phyloP scores from a whole-genome alignment of 2,113 vertebrate species.

The Telmatochromis brichardi region DNA sequence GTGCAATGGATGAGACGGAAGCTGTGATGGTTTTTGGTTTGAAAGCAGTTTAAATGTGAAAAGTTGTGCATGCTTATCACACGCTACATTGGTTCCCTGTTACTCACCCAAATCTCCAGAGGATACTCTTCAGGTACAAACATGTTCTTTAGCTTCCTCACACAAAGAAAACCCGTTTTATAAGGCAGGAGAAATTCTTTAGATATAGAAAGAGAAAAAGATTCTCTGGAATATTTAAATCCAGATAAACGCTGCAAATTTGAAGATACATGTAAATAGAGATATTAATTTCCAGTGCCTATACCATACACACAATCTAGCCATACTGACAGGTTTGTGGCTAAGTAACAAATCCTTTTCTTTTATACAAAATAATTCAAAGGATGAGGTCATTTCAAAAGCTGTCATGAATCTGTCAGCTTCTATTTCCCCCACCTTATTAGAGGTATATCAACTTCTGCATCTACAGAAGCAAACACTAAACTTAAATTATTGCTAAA shows the following conservation, averaged over 20 bases:
- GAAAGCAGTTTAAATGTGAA: not conserved
- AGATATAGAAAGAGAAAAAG: not conserved
- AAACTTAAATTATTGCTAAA: not conserved
- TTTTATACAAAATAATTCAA: not conserved
- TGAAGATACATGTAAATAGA: not conserved
- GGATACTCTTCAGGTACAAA: not conserved
- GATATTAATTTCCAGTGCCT: not conserved
- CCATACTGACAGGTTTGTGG: not conserved
- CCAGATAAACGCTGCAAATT: conserved; percentile 6
- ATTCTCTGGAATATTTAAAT: not conserved
- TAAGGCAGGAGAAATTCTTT: conserved; percentile 40
- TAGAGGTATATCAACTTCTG: not conserved
- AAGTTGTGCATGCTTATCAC: not conserved
- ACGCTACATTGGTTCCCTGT: not conserved
- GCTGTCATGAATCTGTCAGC: not conserved
- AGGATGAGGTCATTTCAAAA: not conserved
- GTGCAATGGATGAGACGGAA: not conserved
- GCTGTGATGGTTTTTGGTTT: conserved; percentile 6
- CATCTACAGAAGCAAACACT: not conserved
- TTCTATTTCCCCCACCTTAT: not conserved
- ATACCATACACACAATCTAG: not conserved
- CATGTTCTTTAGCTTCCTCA: not conserved
- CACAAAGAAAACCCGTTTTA: not conserved
- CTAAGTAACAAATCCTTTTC: not conserved
- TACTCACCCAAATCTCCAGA: not conserved